Percentiles rank a stretch among this genome's conserved stretches.
phyloP scores from a whole-genome alignment of 2,113 vertebrate genomes.

The Gallinago media region DNA sequence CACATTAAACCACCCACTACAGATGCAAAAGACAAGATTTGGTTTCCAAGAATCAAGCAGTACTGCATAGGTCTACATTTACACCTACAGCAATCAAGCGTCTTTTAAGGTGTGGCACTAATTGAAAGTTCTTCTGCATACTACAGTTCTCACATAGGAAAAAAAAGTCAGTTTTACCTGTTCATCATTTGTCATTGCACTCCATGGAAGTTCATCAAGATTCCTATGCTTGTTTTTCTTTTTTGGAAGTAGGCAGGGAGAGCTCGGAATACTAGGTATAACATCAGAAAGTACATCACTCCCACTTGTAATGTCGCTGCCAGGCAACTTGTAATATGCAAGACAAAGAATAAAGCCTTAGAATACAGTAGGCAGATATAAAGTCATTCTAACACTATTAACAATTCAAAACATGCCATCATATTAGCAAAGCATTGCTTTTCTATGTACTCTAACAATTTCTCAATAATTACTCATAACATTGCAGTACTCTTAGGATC shows the following conservation, averaged over 20 bases:
- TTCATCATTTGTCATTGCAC: constrained; percentile 98
- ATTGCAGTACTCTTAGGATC: background rate
- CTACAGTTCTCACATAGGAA: background rate
- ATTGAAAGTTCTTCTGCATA: background rate
- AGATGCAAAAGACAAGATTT: background rate
- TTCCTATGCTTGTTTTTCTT: constrained; percentile 94
- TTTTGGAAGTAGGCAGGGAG: constrained; percentile 92
- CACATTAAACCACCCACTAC: background rate
- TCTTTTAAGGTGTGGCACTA: background rate
- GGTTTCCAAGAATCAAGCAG: background rate
- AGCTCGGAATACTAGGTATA: constrained; percentile 96
- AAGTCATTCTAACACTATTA: background rate
- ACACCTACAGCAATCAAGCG: background rate
- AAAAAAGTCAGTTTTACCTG: constrained; percentile 78
- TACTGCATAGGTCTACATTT: background rate
- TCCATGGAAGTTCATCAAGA: constrained; percentile 97
- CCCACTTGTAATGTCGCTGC: constrained; percentile 96
- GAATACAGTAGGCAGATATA: background rate
- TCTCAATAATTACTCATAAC: background rate
- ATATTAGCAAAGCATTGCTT: constrained; percentile 34
- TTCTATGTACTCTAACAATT: background rate
- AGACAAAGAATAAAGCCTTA: constrained; percentile 40
- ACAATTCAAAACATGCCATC: constrained; percentile 23
- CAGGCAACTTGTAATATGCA: constrained; percentile 85
- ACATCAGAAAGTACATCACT: constrained; percentile 97